phyloP scores from a whole-genome alignment of 2,113 vertebrate species.

The Prionailurus viverrinus region DNA sequence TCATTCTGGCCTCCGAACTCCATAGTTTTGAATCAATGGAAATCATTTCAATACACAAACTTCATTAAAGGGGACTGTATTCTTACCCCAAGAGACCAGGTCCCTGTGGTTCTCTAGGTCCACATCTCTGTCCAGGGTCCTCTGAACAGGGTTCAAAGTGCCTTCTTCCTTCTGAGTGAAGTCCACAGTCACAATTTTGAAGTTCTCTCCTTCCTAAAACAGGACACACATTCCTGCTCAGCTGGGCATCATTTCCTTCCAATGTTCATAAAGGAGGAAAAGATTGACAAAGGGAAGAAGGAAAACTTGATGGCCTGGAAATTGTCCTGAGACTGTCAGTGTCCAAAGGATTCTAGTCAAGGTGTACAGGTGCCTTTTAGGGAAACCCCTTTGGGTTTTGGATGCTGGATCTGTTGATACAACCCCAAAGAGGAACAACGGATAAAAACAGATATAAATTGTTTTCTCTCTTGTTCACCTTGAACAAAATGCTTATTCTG shows the following conservation, averaged over 20 bases:
- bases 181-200: constrained; percentile 73
- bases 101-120: constrained; percentile 57
- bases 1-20: not conserved
- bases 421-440: not conserved
- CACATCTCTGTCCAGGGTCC: constrained; percentile 32
- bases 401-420: not conserved
- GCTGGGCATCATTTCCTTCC: not conserved
- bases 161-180: constrained; percentile 62
- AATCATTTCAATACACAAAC: not conserved
- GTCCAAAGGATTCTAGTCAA: not conserved
- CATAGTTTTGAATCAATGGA: not conserved
- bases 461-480: not conserved
- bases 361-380: not conserved
- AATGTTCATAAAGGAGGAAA: not conserved
- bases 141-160: constrained; percentile 34
- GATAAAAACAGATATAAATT: not conserved
- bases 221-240: constrained; percentile 65
- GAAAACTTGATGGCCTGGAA: not conserved
- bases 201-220: constrained; percentile 70
- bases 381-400: not conserved
- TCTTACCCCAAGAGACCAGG: constrained; percentile 72
- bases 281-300: not conserved
- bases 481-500: constrained; percentile 21
- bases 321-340: not conserved
- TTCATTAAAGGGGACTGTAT: not conserved